These are phyloP conservation scores for Aphyosemion australe DNA, from an alignment of 2,113 vertebrate genomes.

Conservation along the genomic window DNA sequence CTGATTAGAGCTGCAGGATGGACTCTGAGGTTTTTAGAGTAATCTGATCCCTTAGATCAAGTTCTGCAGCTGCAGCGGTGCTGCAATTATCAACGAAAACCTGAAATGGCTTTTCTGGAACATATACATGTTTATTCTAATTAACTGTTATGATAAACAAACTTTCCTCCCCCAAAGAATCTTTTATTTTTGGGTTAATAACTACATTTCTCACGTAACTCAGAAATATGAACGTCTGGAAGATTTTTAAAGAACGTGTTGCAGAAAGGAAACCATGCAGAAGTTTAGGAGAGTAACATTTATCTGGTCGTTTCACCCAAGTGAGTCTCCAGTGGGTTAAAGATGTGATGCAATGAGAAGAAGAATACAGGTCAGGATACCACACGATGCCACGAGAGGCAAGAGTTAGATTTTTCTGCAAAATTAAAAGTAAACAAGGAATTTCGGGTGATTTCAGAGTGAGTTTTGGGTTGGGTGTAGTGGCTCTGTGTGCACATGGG, in stretches of 20 bases:
- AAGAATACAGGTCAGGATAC: conserved; percentile 51
- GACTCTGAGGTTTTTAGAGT: conserved; percentile 2
- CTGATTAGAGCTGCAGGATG: conserved; percentile 18
- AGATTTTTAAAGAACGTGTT: neutral
- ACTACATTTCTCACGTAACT: too few species aligned
- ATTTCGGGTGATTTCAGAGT: conserved; percentile 13
- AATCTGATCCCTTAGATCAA: conserved; percentile 20
- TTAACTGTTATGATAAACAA: neutral
- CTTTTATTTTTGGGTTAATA: too few species aligned
- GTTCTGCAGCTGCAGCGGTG: conserved; percentile 3
- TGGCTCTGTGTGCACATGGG: conserved; percentile 23
- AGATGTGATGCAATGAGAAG: conserved; percentile 17
- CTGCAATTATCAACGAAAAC: neutral
- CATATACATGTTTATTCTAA: neutral
- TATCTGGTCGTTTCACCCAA: too few species aligned
- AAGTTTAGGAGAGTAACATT: neutral
- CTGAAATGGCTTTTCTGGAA: neutral
- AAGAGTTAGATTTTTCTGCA: conserved; percentile 1
- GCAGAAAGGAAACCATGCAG: neutral
- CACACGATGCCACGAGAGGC: conserved; percentile 13
- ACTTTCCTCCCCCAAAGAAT: too few species aligned
- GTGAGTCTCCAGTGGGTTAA: conserved; percentile 18
- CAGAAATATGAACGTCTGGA: too few species aligned
- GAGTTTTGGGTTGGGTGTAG: neutral
- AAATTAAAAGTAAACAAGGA: conserved; percentile 16